These are phyloP conservation scores for Arvicanthis niloticus DNA, from an alignment of 2,113 vertebrate genomes.

Conservation along the genomic window DNA sequence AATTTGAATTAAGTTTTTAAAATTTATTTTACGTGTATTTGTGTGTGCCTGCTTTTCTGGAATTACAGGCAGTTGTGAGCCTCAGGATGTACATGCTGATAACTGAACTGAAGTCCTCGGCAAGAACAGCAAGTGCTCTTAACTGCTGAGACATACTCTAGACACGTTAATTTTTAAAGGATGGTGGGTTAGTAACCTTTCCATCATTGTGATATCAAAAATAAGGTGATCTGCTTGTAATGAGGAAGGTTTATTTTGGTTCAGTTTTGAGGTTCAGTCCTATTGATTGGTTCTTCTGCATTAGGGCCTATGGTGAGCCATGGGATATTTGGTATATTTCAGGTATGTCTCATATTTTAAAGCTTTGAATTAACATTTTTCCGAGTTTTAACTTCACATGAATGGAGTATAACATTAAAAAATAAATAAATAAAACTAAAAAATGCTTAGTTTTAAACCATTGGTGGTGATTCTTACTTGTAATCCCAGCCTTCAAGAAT, in stretches of 20 bases:
- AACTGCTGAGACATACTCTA: not conserved
- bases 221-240: not conserved
- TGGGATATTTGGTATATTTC: not conserved
- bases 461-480: not conserved
- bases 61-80: not conserved
- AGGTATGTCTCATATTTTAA: slow-evolving; percentile 22
- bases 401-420: not conserved
- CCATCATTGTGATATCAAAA: not conserved
- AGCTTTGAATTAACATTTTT: slow-evolving; percentile 33
- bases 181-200: not conserved
- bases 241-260: not conserved
- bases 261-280: not conserved
- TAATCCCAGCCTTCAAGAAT: not conserved
- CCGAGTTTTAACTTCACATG: slow-evolving; percentile 17
- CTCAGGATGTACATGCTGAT: not conserved
- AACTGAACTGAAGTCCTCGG: not conserved
- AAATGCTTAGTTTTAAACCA: slow-evolving; percentile 15
- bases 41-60: not conserved
- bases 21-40: not conserved
- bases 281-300: not conserved
- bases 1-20: slow-evolving; percentile 14
- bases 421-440: not conserved
- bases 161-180: not conserved
- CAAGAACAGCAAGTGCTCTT: not conserved
- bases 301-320: not conserved